These are phyloP conservation scores for Xenopus laevis DNA, from an alignment of 2,113 vertebrate genomes.

Conservation along the genomic window DNA sequence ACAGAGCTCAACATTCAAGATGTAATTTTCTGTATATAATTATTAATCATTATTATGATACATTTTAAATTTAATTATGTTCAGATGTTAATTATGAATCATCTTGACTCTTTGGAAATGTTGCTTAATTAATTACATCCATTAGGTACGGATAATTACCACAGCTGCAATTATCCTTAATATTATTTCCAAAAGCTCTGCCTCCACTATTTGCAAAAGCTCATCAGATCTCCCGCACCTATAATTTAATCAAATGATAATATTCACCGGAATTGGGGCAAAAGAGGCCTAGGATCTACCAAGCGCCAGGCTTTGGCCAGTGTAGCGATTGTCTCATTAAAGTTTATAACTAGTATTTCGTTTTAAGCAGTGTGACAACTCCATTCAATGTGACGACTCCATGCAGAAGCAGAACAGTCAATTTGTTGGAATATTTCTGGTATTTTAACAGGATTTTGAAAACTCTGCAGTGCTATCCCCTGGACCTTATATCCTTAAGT, in stretches of 20 bases:
- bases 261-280: no score
- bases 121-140: conserved; percentile 34
- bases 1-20: not conserved
- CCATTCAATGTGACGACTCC: no score
- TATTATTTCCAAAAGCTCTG: not conserved
- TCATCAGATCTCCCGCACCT: not conserved
- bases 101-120: not conserved
- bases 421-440: no score
- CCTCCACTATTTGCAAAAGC: not conserved
- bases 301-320: no score
- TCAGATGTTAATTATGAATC: conserved; percentile 21
- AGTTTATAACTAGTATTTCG: no score
- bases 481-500: no score
- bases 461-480: no score
- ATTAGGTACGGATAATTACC: conserved; percentile 29
- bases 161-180: conserved; percentile 17
- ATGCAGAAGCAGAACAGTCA: no score
- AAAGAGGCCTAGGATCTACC: no score
- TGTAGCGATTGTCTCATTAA: no score
- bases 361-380: no score
- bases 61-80: conserved; percentile 12
- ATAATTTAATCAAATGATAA: not conserved
- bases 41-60: conserved; percentile 7
- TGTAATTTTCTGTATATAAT: not conserved
- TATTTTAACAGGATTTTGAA: no score